Evolutionary conservation across 2,797 vertebrate genomes (phyloP), one percentile per base, ranked within the genome.

Genomic region (Decapterus maruadsi): DNA sequence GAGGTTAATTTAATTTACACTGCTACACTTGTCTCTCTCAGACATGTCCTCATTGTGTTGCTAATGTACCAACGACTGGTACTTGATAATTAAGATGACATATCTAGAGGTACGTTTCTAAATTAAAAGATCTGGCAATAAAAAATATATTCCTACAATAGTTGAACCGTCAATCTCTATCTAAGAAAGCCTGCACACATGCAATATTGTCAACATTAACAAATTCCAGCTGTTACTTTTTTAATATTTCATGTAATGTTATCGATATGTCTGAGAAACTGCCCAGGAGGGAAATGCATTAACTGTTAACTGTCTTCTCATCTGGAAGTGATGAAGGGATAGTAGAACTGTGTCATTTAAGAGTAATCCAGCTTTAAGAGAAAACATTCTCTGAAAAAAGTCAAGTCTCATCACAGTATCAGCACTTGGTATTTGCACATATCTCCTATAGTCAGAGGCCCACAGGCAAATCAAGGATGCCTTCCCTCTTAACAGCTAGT

Each of bases 1-100:
- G 72, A 89, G 90, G 91, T 92, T 93, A 93, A 94, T 93, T 88
- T 85, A 43, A 91, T 92, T 90, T 88, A 82, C 74, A 62, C 53
- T 66, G 81, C 78, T 84, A 85, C 79, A 85, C 58, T 91, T 83
- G 84, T 85, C 82, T 83, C 57, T 20, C 71, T 77, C 60, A 80
- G 69, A 87, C 59, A 62, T 75, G 73, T 48, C 69, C 62, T 85
- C 38, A 54, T 75, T 63, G 45, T 74, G 61, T 82, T 79, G 80
- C 72, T 84, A 82, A 80, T 88, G 80, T 68, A 74, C 76, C 68
- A 80, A 45, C 43, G 54, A 65, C 68, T 76, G 77, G 56, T 62
- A 71, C 65, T 71, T 72, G 62, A 77, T 65, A 50, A 70, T 75
- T n/a, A 64, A 31, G 48, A 72, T 57, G 53, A 77, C 56, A 42